Conservation (phyloP, 2,888 invertebrate genomes). For the Piscicola geometra region DNA sequence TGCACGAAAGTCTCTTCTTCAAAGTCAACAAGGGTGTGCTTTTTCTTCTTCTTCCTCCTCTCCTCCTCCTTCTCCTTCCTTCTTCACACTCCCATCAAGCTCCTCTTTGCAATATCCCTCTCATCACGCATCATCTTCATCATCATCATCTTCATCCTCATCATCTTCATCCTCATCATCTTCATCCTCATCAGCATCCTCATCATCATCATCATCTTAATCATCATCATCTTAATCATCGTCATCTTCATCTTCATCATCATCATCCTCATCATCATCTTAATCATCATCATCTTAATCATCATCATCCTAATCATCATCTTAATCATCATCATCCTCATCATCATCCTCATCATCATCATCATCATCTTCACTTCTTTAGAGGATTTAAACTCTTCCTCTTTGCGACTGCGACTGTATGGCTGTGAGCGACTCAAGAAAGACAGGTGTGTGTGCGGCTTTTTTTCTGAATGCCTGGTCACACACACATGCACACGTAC, state of each 20-base stretch:
- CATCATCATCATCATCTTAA: constrained; percentile 19
- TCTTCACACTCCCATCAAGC: neutral
- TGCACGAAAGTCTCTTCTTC: constrained; percentile 84
- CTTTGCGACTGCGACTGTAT: constrained; percentile 81
- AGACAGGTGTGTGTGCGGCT: constrained; percentile 1
- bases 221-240: constrained; percentile 26
- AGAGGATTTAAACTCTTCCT: constrained; percentile 89
- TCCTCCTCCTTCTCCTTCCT: neutral
- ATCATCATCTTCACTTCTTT: constrained; percentile 41
- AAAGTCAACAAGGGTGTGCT: constrained; percentile 76
- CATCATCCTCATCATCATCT: constrained; percentile 29
- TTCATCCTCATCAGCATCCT: constrained; percentile 12
- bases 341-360: constrained; percentile 23
- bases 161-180: constrained; percentile 21
- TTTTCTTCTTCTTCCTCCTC: neutral
- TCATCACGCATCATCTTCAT: neutral
- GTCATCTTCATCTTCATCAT: constrained; percentile 30
- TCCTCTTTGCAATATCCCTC: neutral
- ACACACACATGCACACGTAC: too few species aligned
- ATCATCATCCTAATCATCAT: neutral
- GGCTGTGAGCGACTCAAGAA: constrained; percentile 82
- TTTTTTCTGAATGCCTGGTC: too few species aligned
- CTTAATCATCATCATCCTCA: constrained; percentile 28
- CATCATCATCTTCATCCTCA: constrained; percentile 16
- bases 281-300: constrained; percentile 20